Base-by-base conservation (phyloP, 2,888 invertebrate species). In the Drosophila merina region DNA sequence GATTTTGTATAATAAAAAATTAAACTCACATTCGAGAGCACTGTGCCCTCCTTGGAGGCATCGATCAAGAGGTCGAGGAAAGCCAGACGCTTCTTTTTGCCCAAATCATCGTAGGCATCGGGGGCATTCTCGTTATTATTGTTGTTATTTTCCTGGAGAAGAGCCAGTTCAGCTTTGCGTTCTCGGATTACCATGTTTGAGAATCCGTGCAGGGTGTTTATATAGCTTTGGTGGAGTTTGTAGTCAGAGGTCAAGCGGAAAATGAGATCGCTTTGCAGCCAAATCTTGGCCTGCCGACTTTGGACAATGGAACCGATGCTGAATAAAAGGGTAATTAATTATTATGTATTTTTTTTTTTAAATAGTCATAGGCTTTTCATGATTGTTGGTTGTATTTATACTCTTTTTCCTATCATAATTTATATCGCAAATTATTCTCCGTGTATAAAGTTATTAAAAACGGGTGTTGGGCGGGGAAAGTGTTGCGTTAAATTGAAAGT, bases 251-350 rank as follows among this genome's bases (percentile, higher is more conserved):
- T 92, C 8, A 93, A 80, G 56, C 93, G 92, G 90, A 94, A 96
- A 50, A 95, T 88, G 3, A 93, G 91, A 70, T 95, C 93, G 9
- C 92, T 89, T 88, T 94, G 93, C 0, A 95, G 89, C 94, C 95
- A 95, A 3, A 96, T 93, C 74, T 92, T 93, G 0, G 93, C 91
- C 91, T 93, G 93, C 36, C 93, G 91, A 50, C 89, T 91, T 82
- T 93, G 93, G 42, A 93, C 91, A 54, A 93, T 93, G 66, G 92
- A 91, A 44, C 93, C 93, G 66, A 93, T 92, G 75, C 93, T 93
- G n/a, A 0, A 30, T 2, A 36, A n/a, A 36, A 36, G 2, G 4
- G n/a, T 10, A 9, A 4, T n/a, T 4, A 33, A 33, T 14, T 14
- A 40, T 40, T 7, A 40, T 8, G 1, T 8, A 30, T 30, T 20